These are phyloP conservation scores for Eudasyphora cyanicolor DNA, from an alignment of 2,888 invertebrate species.

Conservation along the genomic window DNA sequence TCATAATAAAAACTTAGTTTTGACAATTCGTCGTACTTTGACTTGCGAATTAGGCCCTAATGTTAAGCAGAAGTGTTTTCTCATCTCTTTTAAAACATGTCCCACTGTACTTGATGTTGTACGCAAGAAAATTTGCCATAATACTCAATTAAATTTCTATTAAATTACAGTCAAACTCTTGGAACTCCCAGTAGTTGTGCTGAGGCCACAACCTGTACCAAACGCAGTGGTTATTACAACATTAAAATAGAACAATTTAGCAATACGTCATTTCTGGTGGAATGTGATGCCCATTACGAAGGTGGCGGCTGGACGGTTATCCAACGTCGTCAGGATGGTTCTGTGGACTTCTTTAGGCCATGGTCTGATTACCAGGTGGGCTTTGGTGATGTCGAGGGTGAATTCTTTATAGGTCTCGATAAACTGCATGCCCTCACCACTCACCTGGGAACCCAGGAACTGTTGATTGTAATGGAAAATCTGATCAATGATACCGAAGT, in stretches of 20 bases:
- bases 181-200: background rate
- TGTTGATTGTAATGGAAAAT: conserved; percentile 84
- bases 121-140: no score
- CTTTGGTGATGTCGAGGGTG: conserved; percentile 86
- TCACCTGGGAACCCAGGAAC: conserved; percentile 79
- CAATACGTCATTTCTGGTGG: conserved; percentile 27
- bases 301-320: conserved; percentile 82
- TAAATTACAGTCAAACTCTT: background rate
- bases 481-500: conserved; percentile 81
- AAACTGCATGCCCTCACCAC: conserved; percentile 81
- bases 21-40: no score
- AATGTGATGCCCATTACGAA: conserved; percentile 45
- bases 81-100: no score
- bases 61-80: no score
- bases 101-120: no score
- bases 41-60: no score
- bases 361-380: conserved; percentile 85
- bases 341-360: conserved; percentile 83
- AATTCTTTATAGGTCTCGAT: conserved; percentile 87
- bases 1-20: no score
- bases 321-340: conserved; percentile 85
- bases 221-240: conserved; percentile 45
- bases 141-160: no score
- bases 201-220: conserved; percentile 27
- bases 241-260: conserved; percentile 3